Evolutionary conservation across 1,140 invertebrate species (phyloP).

Genomic region (Cherax quadricarinatus): DNA sequence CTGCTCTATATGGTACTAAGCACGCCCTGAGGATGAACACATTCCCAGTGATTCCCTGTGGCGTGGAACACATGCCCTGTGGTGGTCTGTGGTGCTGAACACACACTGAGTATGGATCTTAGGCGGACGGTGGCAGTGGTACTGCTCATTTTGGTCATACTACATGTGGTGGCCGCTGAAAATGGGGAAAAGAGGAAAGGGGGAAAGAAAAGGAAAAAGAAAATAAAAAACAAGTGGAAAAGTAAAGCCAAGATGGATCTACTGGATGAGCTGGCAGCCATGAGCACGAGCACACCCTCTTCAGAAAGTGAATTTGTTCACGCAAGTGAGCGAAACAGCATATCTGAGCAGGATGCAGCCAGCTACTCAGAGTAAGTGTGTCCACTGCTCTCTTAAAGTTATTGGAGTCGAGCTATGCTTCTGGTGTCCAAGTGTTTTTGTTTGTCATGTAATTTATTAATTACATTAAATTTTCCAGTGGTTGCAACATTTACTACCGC

Average conservation of each 20-base stretch:
- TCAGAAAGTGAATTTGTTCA: background rate
- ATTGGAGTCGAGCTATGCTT: too few relatives aligned
- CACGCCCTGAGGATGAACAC: background rate
- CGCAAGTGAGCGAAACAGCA: background rate
- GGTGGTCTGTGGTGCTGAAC: background rate
- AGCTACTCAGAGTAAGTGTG: conserved; percentile 24
- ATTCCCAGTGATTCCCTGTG: too few relatives aligned
- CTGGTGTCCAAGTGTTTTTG: too few relatives aligned
- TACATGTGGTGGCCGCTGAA: conserved; percentile 24
- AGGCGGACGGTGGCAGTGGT: background rate
- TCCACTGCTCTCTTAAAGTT: background rate
- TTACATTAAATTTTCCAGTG: too few relatives aligned
- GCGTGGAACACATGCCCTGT: too few relatives aligned
- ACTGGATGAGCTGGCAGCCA: background rate
- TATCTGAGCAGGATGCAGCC: background rate
- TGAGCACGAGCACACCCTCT: background rate
- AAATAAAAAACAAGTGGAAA: conserved; percentile 30
- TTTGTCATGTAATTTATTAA: too few relatives aligned
- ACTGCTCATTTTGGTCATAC: background rate
- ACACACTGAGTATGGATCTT: conserved; percentile 3
- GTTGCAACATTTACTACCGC: too few relatives aligned
- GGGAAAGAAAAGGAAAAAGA: conserved; percentile 22
- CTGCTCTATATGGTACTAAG: conserved; percentile 18
- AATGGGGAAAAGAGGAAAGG: conserved; percentile 22
- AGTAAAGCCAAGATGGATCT: conserved; percentile 11